Percentiles rank a stretch among this genome's conserved stretches.
These are phyloP conservation scores for Melanargia galathea DNA, from an alignment of 2,888 invertebrate species.

Conservation along the genomic window DNA sequence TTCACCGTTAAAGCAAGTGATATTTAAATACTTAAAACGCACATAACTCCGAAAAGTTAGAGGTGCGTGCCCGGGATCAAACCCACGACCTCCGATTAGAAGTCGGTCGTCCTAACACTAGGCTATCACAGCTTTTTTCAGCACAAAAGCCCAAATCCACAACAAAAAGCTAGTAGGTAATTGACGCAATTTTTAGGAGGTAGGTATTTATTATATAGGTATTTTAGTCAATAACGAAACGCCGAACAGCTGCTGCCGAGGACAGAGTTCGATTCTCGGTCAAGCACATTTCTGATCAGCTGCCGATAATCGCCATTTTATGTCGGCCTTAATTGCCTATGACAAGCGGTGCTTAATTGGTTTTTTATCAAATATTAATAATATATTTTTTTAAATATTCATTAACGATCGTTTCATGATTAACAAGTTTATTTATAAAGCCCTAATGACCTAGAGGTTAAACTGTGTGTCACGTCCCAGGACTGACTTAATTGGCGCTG, in stretches of 20 bases:
- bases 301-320: slow-evolving; percentile 19
- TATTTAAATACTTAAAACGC: too few relatives aligned
- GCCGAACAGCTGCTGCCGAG: slow-evolving; percentile 7
- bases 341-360: background rate
- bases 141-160: background rate
- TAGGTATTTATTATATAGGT: background rate
- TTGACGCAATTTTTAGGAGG: background rate
- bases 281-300: slow-evolving; percentile 24
- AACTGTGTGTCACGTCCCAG: background rate
- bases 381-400: background rate
- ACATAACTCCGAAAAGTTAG: too few relatives aligned
- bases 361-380: slow-evolving; percentile 4
- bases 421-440: background rate
- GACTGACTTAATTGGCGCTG: background rate
- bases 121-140: too few relatives aligned
- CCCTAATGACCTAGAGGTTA: background rate
- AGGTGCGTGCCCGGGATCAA: too few relatives aligned
- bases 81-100: too few relatives aligned
- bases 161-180: background rate
- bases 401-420: background rate
- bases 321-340: slow-evolving; percentile 9
- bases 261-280: slow-evolving; percentile 20
- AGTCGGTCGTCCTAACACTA: too few relatives aligned
- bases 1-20: too few relatives aligned
- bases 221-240: slow-evolving; percentile 12